Conservation (phyloP, 2,797 vertebrate genomes). For the Sciurus carolinensis region DNA sequence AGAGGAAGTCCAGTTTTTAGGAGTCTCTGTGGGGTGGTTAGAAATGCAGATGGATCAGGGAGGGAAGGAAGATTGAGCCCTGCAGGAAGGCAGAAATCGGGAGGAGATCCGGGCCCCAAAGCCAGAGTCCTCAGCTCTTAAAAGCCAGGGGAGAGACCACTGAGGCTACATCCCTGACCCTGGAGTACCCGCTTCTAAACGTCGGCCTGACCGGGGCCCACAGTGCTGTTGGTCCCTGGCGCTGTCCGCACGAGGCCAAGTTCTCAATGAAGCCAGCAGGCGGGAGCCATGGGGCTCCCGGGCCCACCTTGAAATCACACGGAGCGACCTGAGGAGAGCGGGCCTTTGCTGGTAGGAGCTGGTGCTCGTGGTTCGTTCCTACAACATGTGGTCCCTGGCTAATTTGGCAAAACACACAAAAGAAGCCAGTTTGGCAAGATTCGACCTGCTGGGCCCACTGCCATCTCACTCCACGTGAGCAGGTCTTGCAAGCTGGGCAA, state of each 20-base stretch:
- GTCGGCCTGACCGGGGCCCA: neutral
- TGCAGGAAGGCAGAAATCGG: neutral
- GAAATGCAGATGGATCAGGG: neutral
- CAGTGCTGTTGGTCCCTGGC: neutral
- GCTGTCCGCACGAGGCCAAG: neutral
- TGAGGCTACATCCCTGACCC: neutral
- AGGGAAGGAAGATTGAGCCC: neutral
- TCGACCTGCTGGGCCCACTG: neutral
- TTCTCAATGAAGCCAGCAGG: neutral
- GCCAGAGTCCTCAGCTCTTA: neutral
- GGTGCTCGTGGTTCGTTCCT: neutral
- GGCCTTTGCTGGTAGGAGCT: neutral
- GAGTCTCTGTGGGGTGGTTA: neutral
- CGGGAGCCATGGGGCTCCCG: neutral
- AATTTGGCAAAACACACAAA: neutral
- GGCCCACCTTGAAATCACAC: neutral
- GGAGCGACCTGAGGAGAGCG: neutral
- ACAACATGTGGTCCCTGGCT: neutral
- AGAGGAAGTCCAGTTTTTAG: neutral
- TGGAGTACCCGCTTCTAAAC: neutral
- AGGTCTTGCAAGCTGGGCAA: neutral
- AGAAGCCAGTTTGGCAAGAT: neutral
- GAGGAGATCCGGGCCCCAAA: neutral
- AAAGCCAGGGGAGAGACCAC: neutral
- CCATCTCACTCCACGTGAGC: neutral